phyloP scores from a whole-genome alignment of 2,888 invertebrate species.

The Sinohyriopsis cumingii region DNA sequence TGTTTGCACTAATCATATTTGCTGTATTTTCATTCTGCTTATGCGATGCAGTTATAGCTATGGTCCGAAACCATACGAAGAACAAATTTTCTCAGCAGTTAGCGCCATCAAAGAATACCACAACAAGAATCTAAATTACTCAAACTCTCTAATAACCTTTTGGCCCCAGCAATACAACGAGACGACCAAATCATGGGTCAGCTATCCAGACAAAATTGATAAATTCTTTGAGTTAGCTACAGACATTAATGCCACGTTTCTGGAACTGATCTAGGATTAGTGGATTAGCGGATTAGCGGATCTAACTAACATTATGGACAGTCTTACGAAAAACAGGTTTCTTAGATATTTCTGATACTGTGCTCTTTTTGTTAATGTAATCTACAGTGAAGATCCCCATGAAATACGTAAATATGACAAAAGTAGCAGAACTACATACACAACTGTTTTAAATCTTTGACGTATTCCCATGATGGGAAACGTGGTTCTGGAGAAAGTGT shows the following conservation, averaged over 20 bases:
- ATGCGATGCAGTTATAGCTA: slow-evolving; percentile 21
- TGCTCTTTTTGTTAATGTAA: no score
- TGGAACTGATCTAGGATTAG: slow-evolving; percentile 48
- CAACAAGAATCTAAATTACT: slow-evolving; percentile 52
- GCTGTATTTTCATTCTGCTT: no score
- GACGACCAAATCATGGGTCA: slow-evolving; percentile 42
- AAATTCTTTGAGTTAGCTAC: slow-evolving; percentile 42
- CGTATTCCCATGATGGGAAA: no score
- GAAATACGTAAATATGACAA: no score
- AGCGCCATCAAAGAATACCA: slow-evolving; percentile 44
- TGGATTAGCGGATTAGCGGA: slow-evolving; percentile 43
- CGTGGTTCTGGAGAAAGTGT: no score
- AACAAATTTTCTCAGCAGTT: slow-evolving; percentile 23
- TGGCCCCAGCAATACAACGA: slow-evolving; percentile 60
- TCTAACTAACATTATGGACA: slow-evolving; percentile 41
- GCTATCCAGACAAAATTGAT: slow-evolving; percentile 48
- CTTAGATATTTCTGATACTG: background rate
- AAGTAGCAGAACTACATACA: no score
- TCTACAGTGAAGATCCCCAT: no score
- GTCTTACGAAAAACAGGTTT: slow-evolving; percentile 35
- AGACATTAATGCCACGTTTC: slow-evolving; percentile 30
- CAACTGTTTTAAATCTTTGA: no score
- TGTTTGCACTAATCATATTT: no score
- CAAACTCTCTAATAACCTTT: slow-evolving; percentile 58
- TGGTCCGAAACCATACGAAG: slow-evolving; percentile 37